Evolutionary conservation across 1,140 invertebrate species (phyloP), one percentile per base, ranked within the genome.

Genomic region (Drosophila fuyamai): DNA sequence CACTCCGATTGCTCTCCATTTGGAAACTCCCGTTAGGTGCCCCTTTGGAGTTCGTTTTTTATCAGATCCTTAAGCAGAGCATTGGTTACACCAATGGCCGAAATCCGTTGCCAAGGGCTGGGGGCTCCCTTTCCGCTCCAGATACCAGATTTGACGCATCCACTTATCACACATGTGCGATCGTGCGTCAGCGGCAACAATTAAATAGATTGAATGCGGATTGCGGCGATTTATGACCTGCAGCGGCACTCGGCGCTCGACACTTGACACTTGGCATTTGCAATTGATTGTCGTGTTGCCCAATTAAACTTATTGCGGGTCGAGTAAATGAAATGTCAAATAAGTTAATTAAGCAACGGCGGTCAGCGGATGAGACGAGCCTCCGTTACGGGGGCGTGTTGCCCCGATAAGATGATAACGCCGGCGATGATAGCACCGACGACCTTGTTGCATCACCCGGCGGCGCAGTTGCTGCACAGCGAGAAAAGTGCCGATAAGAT

Each of bases 311-410:
- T 65, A 85, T 85, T 81, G 66, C 40, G 32, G 14, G 5, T 35
- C n/a, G 47, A 65, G 60, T 78, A 85, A 85, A 88, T 73, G 60
- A 79, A 79, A 70, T 83, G 79, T 73, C 71, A 66, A 83, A 70
- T 83, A 41, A 72, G 44, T 82, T 86, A 88, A 82, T 88, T 86
- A 86, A 88, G 70, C 63, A 62, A 53, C 46, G 44, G 16, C 1
- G 18, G 44, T 23, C 23, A n/a, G n/a, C 16, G 23, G 66, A 67
- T 73, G 43, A 16, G 66, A 71, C 68, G 68, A 68, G 65, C 68
- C 54, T 56, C 44, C 63, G 63, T 47, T 36, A 70, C 41, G 62
- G 46, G 43, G 56, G 59, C 57, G 63, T 66, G 71, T 63, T 41
- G 18, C 57, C 38, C 16, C 71, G 79, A 80, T 61, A 51, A 68